Base-by-base conservation (phyloP, 1,140 invertebrate species). In the Orchesella cincta region DNA sequence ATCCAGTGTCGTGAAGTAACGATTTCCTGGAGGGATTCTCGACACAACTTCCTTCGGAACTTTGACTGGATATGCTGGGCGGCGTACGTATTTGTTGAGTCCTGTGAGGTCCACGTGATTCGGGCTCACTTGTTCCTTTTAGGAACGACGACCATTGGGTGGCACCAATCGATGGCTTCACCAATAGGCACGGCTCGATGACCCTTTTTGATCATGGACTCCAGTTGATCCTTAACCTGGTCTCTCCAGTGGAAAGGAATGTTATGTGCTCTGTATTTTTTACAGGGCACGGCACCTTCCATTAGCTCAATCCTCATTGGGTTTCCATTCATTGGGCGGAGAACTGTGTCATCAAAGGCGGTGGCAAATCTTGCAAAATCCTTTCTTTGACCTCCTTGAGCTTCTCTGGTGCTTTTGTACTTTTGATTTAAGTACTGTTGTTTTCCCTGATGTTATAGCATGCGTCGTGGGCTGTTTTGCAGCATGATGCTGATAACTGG, bases 1-100 rank as follows among this genome's bases (percentile, higher is more conserved):
- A 78, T 87, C 86, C 3, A 87, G 67, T 29, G 76, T 83, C 2
- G 83, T 81, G 76, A 86, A 86, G 33, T 79, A 31, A 71, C 76
- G 8, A 5, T 62, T 12, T 5, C 54, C 54, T 28, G 54, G 54
- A n/a, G 80, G 70, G 83, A 86, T 36, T 82, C 80, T 74, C 85
- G 83, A 84, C 85, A 86, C 71, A 85, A 87, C 18, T 75, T 70
- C 1, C 3, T n/a, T 8, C 8, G 51, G 46, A 14, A 74, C 34
- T 62, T n/a, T 8, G 29, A 81, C 51, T 1, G 46, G 73, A 33
- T 73, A 64, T 52, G 34, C 18, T 67, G 78, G 77, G 0, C 79
- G 74, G 1, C 46, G 18, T 20, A 80, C 77, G 18, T 14, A 34
- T 26, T 73, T 31, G 26, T 79, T 79, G 0, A 79, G 23, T 14